Conservation (phyloP, 2,113 vertebrate genomes). For the Reinhardtius hippoglossoides region DNA sequence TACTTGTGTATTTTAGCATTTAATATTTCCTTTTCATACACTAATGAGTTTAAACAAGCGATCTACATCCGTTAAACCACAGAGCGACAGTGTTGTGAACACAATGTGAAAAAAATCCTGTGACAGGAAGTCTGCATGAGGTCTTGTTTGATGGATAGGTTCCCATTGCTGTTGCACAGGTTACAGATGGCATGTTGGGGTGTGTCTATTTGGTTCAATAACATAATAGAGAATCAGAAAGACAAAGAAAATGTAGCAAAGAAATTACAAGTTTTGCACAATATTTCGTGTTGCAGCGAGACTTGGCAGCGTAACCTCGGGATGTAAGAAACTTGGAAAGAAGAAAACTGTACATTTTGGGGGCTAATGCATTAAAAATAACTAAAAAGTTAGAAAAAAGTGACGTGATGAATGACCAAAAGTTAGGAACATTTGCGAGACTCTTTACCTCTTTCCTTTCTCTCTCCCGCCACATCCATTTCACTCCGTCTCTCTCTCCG, state of each 20-base stretch:
- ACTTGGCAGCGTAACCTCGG: constrained; percentile 1
- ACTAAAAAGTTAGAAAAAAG: neutral
- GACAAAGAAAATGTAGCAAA: constrained; percentile 3
- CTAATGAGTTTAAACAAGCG: constrained; percentile 9
- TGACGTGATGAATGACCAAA: neutral
- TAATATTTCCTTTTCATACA: neutral
- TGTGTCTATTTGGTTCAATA: constrained; percentile 18
- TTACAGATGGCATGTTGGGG: constrained; percentile 45
- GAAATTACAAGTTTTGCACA: neutral
- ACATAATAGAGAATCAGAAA: neutral
- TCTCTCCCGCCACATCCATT: neutral
- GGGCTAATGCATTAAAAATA: too few relatives aligned
- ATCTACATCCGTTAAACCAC: constrained; percentile 21
- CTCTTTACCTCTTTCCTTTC: constrained; percentile 3
- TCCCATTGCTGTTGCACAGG: constrained; percentile 74
- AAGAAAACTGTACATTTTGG: constrained; percentile 12
- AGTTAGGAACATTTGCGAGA: neutral
- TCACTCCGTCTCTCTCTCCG: constrained; percentile 12
- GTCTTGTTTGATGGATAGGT: constrained; percentile 76
- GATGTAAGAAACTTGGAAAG: constrained; percentile 37
- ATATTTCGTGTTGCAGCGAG: constrained; percentile 25
- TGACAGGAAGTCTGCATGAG: constrained; percentile 61
- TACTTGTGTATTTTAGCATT: neutral
- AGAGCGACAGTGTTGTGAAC: constrained; percentile 12
- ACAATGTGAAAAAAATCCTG: constrained; percentile 28